Percentiles rank a stretch among this genome's conserved stretches.
Conservation (phyloP, 2,888 invertebrate genomes). For the Pyrrhia umbra region DNA sequence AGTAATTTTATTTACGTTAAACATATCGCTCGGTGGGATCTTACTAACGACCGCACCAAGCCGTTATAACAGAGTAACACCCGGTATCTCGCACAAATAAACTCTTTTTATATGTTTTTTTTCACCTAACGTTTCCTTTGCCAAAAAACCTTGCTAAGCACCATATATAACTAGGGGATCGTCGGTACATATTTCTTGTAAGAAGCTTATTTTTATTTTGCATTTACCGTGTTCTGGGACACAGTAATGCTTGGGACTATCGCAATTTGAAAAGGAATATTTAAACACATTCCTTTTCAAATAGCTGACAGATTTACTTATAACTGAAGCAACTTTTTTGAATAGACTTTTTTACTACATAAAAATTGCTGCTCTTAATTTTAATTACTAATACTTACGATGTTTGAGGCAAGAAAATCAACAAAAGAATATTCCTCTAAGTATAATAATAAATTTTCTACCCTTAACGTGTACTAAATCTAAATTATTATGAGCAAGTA, state of each 20-base stretch:
- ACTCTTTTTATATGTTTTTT: slow-evolving; percentile 54
- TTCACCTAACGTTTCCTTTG: slow-evolving; percentile 41
- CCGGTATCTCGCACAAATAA: slow-evolving; percentile 62
- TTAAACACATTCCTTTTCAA: no score
- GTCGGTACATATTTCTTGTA: slow-evolving; percentile 58
- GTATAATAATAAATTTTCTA: neutral
- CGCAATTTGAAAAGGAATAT: slow-evolving; percentile 20
- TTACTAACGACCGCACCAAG: slow-evolving; percentile 67
- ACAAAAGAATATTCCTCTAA: neutral
- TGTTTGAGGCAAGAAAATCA: neutral
- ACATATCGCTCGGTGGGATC: slow-evolving; percentile 67
- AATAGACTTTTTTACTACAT: neutral
- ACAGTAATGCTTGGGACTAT: slow-evolving; percentile 32
- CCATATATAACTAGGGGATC: slow-evolving; percentile 45
- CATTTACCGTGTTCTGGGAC: slow-evolving; percentile 44
- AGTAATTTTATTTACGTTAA: slow-evolving; percentile 70
- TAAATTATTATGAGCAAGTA: neutral
- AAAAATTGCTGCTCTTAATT: neutral
- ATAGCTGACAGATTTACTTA: slow-evolving; percentile 2
- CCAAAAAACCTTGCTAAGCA: slow-evolving; percentile 40
- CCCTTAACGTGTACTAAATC: neutral
- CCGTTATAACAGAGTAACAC: slow-evolving; percentile 67
- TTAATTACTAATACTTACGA: neutral
- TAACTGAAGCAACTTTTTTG: neutral
- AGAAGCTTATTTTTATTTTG: slow-evolving; percentile 61